Evolutionary conservation across 1,140 invertebrate genomes (phyloP), one percentile per base, ranked within the genome.

Genomic region (Drosophila albomicans): DNA sequence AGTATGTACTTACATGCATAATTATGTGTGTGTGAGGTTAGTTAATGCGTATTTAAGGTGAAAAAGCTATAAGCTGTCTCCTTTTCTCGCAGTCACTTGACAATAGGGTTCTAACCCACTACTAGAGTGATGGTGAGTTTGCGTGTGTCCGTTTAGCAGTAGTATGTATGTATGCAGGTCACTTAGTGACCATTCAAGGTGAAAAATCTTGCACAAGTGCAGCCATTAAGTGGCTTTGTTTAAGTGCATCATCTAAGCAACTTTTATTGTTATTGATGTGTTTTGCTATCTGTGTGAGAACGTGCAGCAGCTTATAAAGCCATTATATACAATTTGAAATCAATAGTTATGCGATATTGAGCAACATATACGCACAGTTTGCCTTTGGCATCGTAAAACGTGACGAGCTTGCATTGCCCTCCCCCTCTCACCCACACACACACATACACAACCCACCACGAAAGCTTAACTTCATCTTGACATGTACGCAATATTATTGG

Each of bases 251-350:
- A 28, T 30, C 20, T 28, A 51, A 28, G 49, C 20, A 25, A n/a
- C 49, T 30, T 51, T 51, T 51, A 51, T 51, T 51, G 20, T 13
- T 30, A 51, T 30, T 51, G 49, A 51, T 28, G 49, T 28, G 25
- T 16, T 28, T 25, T 51, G 8, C 8, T 10, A 51, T 16, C 16
- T 4, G 10, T 11, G 48, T 51, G 48, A 41, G 8, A 41, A n/a
- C 38, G 8, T 41, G 11, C 41, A 41, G 35, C 68, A 15, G 35
- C 52, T 72, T 72, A 66, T 73, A 66, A 67, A 67, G 70, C 45
- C 63, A 73, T 67, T 73, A 59, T 32, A 58, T 59, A 49, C 54
- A 59, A 73, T 51, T 73, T 73, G 64, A 73, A 67, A 73, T 66
- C 70, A 67, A 73, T 73, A 72, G 70, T 67, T 67, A 43, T n/a